A percentile compares a stretch with the other conserved stretches of the same genome.
These are phyloP conservation scores for Elanoides forficatus DNA, from an alignment of 2,113 vertebrate genomes.

Conservation along the genomic window DNA sequence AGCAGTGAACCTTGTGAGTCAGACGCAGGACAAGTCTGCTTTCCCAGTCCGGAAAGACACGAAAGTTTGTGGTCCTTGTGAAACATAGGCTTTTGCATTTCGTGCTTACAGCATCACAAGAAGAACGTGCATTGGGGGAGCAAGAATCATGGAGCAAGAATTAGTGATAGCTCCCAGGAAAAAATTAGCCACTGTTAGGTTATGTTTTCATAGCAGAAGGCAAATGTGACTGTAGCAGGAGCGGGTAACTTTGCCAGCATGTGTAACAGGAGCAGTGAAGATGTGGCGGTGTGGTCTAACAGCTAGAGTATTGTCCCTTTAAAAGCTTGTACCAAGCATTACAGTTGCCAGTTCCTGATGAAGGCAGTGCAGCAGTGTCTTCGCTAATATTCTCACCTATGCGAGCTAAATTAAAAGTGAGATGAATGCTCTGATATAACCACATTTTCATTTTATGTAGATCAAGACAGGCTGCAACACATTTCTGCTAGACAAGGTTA, in stretches of 20 bases:
- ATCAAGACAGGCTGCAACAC: slow-evolving; percentile 64
- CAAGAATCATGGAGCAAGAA: neutral
- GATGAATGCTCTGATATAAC: slow-evolving; percentile 66
- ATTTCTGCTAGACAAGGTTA: slow-evolving; percentile 66
- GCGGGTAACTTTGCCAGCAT: neutral
- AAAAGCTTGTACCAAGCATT: neutral
- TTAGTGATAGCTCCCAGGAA: neutral
- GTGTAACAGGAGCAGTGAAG: neutral
- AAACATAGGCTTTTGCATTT: neutral
- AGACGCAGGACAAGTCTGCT: neutral
- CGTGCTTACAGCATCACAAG: neutral
- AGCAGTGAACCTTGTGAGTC: neutral
- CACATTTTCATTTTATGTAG: slow-evolving; percentile 66
- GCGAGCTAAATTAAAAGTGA: slow-evolving; percentile 52
- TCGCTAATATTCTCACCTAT: slow-evolving; percentile 63
- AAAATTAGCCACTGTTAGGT: neutral
- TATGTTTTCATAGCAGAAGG: neutral
- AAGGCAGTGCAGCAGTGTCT: slow-evolving; percentile 59
- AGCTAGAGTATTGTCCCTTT: slow-evolving; percentile 23
- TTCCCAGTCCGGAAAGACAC: neutral
- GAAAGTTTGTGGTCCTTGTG: neutral
- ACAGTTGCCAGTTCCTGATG: slow-evolving; percentile 44
- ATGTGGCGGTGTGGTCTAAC: neutral
- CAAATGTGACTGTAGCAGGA: neutral
- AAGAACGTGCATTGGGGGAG: neutral